Evolutionary conservation across 2,888 invertebrate species (phyloP).

Genomic region (Coremacera marginata): DNA sequence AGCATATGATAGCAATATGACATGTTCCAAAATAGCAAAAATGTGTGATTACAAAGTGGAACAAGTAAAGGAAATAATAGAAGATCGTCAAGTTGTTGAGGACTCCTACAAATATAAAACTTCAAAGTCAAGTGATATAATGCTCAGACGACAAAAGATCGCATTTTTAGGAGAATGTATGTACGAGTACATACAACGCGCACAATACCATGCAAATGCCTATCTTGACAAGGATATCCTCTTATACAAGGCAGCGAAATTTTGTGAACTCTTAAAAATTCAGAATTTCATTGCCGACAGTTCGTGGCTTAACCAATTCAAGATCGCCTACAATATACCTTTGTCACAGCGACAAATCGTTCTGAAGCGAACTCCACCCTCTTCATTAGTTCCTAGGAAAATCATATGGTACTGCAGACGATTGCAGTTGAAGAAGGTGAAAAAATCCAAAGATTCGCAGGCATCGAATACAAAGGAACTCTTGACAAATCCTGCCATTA

Average conservation of each 20-base stretch:
- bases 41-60: constrained; percentile 55
- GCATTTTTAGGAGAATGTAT: constrained; percentile 63
- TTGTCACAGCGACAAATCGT: constrained; percentile 60
- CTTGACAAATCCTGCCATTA: constrained; percentile 55
- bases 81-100: constrained; percentile 39
- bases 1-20: constrained; percentile 52
- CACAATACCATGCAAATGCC: constrained; percentile 57
- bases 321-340: constrained; percentile 59
- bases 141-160: constrained; percentile 57
- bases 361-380: constrained; percentile 56
- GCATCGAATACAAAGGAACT: constrained; percentile 23
- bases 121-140: constrained; percentile 1
- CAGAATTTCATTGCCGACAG: constrained; percentile 59
- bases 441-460: background rate
- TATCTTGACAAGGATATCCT: constrained; percentile 59
- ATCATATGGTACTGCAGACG: constrained; percentile 60
- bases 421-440: constrained; percentile 8
- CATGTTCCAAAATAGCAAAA: constrained; percentile 52
- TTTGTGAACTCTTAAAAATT: constrained; percentile 57
- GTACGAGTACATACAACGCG: constrained; percentile 63
- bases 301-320: constrained; percentile 63
- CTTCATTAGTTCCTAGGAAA: constrained; percentile 58
- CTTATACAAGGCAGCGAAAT: constrained; percentile 57
- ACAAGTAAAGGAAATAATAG: constrained; percentile 55
- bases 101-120: too few species aligned